These are phyloP conservation scores for Hypothenemus hampei DNA, from an alignment of 1,140 invertebrate genomes.

Conservation along the genomic window DNA sequence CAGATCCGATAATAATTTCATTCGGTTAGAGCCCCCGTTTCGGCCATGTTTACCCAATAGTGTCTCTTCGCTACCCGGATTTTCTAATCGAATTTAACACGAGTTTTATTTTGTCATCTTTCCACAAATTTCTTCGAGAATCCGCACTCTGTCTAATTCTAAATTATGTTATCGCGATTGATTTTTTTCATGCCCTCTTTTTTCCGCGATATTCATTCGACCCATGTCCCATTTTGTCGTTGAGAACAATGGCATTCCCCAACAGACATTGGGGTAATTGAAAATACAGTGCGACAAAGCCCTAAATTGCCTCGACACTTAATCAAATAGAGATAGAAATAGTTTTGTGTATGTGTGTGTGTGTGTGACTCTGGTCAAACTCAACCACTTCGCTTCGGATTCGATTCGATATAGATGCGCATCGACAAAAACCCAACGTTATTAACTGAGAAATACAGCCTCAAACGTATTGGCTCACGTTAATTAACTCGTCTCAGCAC, in stretches of 20 bases:
- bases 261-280: conserved; percentile 11
- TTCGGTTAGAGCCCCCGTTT: conserved; percentile 17
- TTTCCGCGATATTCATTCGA: too few species aligned
- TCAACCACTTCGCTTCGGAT: background rate
- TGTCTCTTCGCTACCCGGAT: conserved; percentile 6
- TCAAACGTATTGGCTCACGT: conserved; percentile 12
- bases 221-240: background rate
- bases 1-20: conserved; percentile 27
- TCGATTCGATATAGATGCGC: conserved; percentile 1
- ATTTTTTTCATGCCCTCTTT: too few species aligned
- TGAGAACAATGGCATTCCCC: conserved; percentile 2
- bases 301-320: conserved; percentile 17
- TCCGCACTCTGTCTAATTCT: too few species aligned
- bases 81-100: conserved; percentile 21
- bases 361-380: too few species aligned
- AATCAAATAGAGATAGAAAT: conserved; percentile 17
- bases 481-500: too few species aligned
- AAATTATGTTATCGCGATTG: too few species aligned
- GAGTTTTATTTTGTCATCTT: too few species aligned
- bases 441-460: conserved; percentile 17
- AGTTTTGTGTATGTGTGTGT: too few species aligned
- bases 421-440: conserved; percentile 9
- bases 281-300: conserved; percentile 15
- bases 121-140: too few species aligned
- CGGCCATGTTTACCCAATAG: conserved; percentile 12